Base-by-base conservation (phyloP, 2,888 invertebrate genomes). In the Brachyptera putata region DNA sequence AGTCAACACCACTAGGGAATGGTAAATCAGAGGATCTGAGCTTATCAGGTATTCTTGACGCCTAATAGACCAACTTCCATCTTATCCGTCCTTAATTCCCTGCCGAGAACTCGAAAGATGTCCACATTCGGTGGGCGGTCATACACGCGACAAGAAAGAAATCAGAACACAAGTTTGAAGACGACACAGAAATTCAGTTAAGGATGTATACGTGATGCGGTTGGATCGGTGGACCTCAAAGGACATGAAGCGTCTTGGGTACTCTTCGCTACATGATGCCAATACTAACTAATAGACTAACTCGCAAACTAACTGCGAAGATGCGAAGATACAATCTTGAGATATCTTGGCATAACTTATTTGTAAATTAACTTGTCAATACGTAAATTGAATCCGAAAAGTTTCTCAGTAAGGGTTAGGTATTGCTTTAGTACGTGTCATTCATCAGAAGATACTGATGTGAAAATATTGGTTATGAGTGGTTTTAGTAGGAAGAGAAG, bases 21-120 rank as follows among this genome's bases (percentile, higher is more conserved):
- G 56, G 55, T 37, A 60, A 60, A 60, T 60, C 60, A 60, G 48
- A 41, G 55, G 26, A 46, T 50, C 49, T 30, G 25, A 30, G 34
- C 53, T 60, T 39, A 60, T 60, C 60, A 57, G 56, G 60, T 60
- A 60, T 60, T 60, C 60, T 57, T 60, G 57, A 60, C 60, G 50
- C 57, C 39, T 57, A 39, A 60, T 53, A 25, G 49, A 50, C 26
- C 16, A 50, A 26, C 49, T 26, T 50, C 49, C 26, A 16, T 26
- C n/a, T 18, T 41, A 41, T 41, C 16, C 49, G 49, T 26, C 49
- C 14, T 16, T 50, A 50, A 50, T 25, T 50, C 49, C 26, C 49
- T 13, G 36, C 18, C 53, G 22, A 30, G 22, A 53, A 22, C 34
- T 34, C 46, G 21, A 53, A 22, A 53, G 36, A 26, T 50, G 36